A percentile compares a stretch with the other conserved stretches of the same genome.
These are phyloP conservation scores for Alloplasta piceator DNA, from an alignment of 2,888 invertebrate species.

Conservation along the genomic window DNA sequence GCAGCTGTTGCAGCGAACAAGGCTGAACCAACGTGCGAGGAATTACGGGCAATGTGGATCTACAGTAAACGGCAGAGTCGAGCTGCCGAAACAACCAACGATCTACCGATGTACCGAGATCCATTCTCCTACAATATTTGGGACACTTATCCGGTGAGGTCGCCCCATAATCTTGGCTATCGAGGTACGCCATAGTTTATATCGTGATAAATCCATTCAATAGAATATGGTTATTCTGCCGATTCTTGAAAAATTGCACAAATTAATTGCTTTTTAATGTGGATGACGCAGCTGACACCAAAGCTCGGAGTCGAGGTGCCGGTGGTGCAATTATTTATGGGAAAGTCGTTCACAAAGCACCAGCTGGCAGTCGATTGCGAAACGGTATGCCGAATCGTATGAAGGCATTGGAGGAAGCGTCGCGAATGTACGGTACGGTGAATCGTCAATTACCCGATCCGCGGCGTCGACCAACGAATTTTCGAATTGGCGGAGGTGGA, in stretches of 20 bases:
- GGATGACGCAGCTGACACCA: constrained; percentile 29
- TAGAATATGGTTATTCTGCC: too few relatives aligned
- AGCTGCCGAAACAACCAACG: constrained; percentile 94
- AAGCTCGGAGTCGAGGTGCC: constrained; percentile 75
- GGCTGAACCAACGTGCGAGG: constrained; percentile 93
- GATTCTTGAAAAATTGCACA: too few relatives aligned
- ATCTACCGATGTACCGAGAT: constrained; percentile 92
- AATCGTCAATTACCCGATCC: constrained; percentile 84
- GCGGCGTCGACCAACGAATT: constrained; percentile 81
- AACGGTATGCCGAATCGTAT: constrained; percentile 82
- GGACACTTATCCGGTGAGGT: constrained; percentile 86
- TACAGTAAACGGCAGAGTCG: constrained; percentile 95
- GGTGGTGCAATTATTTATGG: constrained; percentile 87
- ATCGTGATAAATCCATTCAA: background rate
- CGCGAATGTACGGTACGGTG: constrained; percentile 84
- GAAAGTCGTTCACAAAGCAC: constrained; percentile 89
- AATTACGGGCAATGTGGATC: constrained; percentile 95
- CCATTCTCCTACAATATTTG: constrained; percentile 93
- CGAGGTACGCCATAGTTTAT: constrained; percentile 71
- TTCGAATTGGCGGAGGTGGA: constrained; percentile 69
- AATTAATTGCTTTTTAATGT: too few relatives aligned
- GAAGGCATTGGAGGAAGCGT: constrained; percentile 85
- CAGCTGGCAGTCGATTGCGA: constrained; percentile 83
- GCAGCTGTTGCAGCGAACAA: constrained; percentile 66
- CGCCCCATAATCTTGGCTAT: constrained; percentile 73